Evolutionary conservation across 2,888 invertebrate genomes (phyloP), one percentile per base, ranked within the genome.

Genomic region (Metallyticus violacea): DNA sequence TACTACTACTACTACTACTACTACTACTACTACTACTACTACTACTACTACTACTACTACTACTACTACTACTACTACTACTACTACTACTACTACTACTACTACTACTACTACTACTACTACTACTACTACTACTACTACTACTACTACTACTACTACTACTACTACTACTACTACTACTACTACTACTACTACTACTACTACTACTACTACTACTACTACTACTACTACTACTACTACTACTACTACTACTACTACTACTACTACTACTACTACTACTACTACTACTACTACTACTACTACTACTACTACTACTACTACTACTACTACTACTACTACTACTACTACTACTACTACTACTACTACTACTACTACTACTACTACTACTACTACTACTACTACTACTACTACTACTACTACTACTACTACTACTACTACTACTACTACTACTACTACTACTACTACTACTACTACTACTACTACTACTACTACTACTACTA

Each of bases 371-470:
- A n/a, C 25, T 28, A 28, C 81, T 28, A 81, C 1, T 26, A 1
- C 81, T 27, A 25, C 1, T 1, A 81, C 81, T 27, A 9, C 28
- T 27, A 81, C 81, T 27, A 81, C 27, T 2, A 26, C 81, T 81
- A 2, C 81, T 81, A 81, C 81, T 81, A 81, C 22, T 81, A 81
- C 27, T 81, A 81, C 81, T 81, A 81, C 81, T 81, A 81, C 27
- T 81, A 81, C 27, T 81, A 26, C 81, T 81, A 27, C 28, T 7
- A 81, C 26, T 26, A 81, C 27, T 26, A 25, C 81, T 7, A 81
- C 81, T 81, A 81, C 81, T 7, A 27, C 3, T 81, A 81, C 81
- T 2, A 29, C 27, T 7, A 81, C 27, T 81, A 81, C 81, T 81
- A 28, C 81, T 26, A 27, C 28, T 81, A 81, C 81, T 81, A 81